phyloP scores from a whole-genome alignment of 2,797 vertebrate species.

The Melanotaenia parkinsoni region DNA sequence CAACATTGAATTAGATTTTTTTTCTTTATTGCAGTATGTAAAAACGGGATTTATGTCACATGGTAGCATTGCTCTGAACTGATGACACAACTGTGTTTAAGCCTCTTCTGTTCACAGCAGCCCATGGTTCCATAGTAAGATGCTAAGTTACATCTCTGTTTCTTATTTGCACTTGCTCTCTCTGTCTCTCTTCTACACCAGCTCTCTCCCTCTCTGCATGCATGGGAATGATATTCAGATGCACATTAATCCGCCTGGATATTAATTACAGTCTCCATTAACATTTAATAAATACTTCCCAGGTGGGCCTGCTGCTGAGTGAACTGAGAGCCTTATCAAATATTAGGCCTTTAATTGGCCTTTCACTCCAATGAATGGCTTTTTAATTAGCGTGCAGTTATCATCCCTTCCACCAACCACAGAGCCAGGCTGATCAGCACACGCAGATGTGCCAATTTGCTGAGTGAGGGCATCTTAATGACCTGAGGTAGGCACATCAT shows the following conservation, averaged over 20 bases:
- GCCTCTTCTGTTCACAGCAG: conserved; percentile 34
- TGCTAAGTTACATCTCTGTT: conserved; percentile 50
- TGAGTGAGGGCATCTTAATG: conserved; percentile 78
- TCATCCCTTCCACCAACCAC: conserved; percentile 77
- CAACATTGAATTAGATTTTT: conserved; percentile 4
- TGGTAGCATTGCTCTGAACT: conserved; percentile 21
- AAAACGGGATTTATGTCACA: conserved; percentile 22
- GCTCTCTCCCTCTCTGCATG: conserved; percentile 26
- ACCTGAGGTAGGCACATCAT: conserved; percentile 70
- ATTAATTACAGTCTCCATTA: conserved; percentile 87
- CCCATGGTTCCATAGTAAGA: conserved; percentile 38
- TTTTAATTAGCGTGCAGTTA: conserved; percentile 85
- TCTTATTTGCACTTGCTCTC: conserved; percentile 43
- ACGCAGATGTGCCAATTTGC: conserved; percentile 75
- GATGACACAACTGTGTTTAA: conserved; percentile 42
- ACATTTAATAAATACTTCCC: conserved; percentile 87
- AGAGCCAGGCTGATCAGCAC: conserved; percentile 67
- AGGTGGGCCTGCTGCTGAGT: conserved; percentile 81
- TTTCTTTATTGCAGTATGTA: background rate
- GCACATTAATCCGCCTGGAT: conserved; percentile 76
- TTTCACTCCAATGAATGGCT: conserved; percentile 85
- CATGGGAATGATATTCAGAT: conserved; percentile 71
- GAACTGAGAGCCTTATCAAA: conserved; percentile 84
- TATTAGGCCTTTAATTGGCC: conserved; percentile 87
- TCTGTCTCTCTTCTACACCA: conserved; percentile 16